These are phyloP conservation scores for Eubasilissa regina DNA, from an alignment of 1,140 invertebrate species.

Conservation along the genomic window DNA sequence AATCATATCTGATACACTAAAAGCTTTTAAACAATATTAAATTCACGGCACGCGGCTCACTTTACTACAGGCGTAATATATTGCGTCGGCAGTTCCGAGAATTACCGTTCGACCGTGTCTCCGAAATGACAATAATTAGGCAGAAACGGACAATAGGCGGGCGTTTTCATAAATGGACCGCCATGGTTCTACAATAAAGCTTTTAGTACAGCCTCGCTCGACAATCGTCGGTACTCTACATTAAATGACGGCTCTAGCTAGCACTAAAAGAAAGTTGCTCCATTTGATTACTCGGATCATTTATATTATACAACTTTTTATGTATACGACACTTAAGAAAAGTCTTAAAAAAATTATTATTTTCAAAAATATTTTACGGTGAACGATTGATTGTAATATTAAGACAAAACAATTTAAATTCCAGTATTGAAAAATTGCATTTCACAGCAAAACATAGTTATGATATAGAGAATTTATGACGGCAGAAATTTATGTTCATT, in stretches of 20 bases:
- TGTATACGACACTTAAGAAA: too few relatives aligned
- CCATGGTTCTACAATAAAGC: slow-evolving; percentile 20
- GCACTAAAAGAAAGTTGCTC: slow-evolving; percentile 13
- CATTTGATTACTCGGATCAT: too few relatives aligned
- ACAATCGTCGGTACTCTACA: slow-evolving; percentile 2
- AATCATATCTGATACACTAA: slow-evolving; percentile 44
- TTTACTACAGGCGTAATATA: background rate
- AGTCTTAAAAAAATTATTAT: too few relatives aligned
- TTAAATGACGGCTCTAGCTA: background rate
- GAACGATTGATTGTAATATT: too few relatives aligned
- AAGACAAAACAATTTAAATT: too few relatives aligned
- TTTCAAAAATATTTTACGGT: too few relatives aligned
- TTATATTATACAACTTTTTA: too few relatives aligned
- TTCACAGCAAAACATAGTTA: too few relatives aligned
- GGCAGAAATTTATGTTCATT: too few relatives aligned
- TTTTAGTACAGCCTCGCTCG: slow-evolving; percentile 9
- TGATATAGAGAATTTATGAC: too few relatives aligned
- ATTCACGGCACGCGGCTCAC: slow-evolving; percentile 19
- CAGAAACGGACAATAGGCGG: slow-evolving; percentile 54
- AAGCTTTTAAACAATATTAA: slow-evolving; percentile 37
- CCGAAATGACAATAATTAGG: slow-evolving; percentile 57
- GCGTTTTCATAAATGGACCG: slow-evolving; percentile 52
- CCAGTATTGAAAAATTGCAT: too few relatives aligned
- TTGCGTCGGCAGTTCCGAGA: slow-evolving; percentile 22
- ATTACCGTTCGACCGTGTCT: slow-evolving; percentile 38